Percentiles rank a stretch among this genome's conserved stretches.
Evolutionary conservation across 30 jellyfish, hydroid and myxozoan species (phyloP).

Genomic region (Euphysa ruthae): DNA sequence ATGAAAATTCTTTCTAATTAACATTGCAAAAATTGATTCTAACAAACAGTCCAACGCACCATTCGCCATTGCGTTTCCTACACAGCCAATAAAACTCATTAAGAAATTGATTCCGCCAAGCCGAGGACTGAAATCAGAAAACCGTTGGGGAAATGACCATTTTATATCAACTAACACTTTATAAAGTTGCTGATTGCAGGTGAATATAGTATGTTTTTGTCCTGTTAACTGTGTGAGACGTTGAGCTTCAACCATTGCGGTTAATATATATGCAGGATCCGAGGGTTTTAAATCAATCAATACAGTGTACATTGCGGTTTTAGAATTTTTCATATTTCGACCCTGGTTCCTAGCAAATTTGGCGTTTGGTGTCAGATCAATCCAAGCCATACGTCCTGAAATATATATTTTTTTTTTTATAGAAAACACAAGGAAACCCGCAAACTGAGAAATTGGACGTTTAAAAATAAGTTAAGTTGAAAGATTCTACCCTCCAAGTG

Average conservation of each 20-base stretch:
- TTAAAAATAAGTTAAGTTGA: no score
- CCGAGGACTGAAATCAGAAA: not conserved
- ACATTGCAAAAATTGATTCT: no score
- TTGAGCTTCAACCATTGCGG: conserved; percentile 26
- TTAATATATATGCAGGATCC: conserved; percentile 30
- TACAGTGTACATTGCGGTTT: not conserved
- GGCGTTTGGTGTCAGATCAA: no score
- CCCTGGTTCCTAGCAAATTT: conserved; percentile 4
- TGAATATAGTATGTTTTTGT: no score
- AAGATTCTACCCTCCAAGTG: no score
- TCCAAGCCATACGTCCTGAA: no score
- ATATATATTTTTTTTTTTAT: no score
- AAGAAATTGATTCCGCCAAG: conserved; percentile 36
- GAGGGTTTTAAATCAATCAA: conserved; percentile 11
- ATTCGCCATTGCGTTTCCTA: conserved; percentile 17
- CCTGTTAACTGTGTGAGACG: conserved; percentile 18
- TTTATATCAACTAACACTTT: conserved; percentile 23
- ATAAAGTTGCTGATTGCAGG: conserved; percentile 25
- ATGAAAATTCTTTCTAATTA: conserved; percentile 23
- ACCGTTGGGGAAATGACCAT: conserved; percentile 3
- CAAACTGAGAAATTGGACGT: no score
- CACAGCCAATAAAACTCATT: conserved; percentile 37
- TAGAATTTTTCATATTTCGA: not conserved
- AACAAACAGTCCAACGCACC: no score
- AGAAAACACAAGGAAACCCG: no score